phyloP scores from a whole-genome alignment of 2,888 invertebrate species.

The Laspeyria flexula region DNA sequence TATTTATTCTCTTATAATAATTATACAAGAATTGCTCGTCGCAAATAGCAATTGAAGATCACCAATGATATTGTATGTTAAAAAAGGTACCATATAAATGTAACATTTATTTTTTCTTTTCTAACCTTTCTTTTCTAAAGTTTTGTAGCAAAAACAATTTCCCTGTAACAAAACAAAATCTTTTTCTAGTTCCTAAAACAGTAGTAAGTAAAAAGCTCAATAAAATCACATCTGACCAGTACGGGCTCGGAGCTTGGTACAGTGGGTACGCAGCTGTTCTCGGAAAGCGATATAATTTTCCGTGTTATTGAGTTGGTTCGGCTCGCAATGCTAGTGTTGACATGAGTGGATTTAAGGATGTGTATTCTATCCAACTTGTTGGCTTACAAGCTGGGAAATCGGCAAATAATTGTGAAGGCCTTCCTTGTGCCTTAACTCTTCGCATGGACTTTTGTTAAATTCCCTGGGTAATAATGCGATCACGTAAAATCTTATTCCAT shows the following conservation, averaged over 20 bases:
- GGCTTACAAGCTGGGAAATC: neutral
- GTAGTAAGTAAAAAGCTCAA: neutral
- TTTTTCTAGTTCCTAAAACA: neutral
- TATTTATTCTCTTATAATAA: too few relatives aligned
- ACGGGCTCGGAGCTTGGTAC: conserved; percentile 1
- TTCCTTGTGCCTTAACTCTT: too few relatives aligned
- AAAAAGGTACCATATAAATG: too few relatives aligned
- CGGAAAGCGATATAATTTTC: conserved; percentile 53
- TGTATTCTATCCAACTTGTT: conserved; percentile 6
- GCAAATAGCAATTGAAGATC: too few relatives aligned
- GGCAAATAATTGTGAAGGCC: neutral
- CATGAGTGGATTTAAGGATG: conserved; percentile 21
- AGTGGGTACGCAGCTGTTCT: conserved; percentile 43
- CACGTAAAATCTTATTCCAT: too few relatives aligned
- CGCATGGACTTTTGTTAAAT: too few relatives aligned
- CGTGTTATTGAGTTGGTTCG: conserved; percentile 51
- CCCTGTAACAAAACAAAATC: too few relatives aligned
- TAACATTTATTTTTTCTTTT: too few relatives aligned
- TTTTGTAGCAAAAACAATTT: neutral
- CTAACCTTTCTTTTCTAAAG: too few relatives aligned
- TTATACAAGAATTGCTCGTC: too few relatives aligned
- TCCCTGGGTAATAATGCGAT: too few relatives aligned
- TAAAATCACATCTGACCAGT: conserved; percentile 6
- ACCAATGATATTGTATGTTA: too few relatives aligned
- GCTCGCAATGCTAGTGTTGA: conserved; percentile 46